These are phyloP conservation scores for Psammodynastes pulverulentus DNA, from an alignment of 2,113 vertebrate species.

Conservation along the genomic window DNA sequence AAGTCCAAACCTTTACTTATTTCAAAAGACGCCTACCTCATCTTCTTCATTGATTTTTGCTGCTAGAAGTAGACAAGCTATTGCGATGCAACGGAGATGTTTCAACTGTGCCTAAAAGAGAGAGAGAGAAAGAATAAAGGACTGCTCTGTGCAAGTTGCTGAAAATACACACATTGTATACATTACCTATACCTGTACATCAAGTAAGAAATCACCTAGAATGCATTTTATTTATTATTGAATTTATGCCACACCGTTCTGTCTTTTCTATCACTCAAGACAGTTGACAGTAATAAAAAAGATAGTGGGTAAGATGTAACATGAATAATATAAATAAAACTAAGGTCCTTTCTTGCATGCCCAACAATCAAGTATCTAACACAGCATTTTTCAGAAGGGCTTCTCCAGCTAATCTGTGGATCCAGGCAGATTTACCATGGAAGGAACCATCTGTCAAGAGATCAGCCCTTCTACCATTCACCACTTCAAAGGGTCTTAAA, in stretches of 20 bases:
- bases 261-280: neutral
- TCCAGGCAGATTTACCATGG: neutral
- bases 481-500: neutral
- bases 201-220: neutral
- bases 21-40: constrained; percentile 65
- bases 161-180: neutral
- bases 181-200: neutral
- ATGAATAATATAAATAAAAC: neutral
- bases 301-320: neutral
- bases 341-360: neutral
- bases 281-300: neutral
- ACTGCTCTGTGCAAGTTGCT: neutral
- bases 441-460: neutral
- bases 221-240: neutral
- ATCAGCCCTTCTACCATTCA: neutral
- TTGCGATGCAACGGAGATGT: constrained; percentile 72
- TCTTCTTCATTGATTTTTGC: constrained; percentile 81
- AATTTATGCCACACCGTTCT: neutral
- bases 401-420: neutral
- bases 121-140: constrained; percentile 19
- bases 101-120: constrained; percentile 72
- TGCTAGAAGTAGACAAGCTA: constrained; percentile 78
- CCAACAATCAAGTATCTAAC: neutral
- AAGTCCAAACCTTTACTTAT: neutral
- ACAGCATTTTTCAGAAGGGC: neutral